Evolutionary conservation across 2,888 invertebrate species (phyloP), one percentile per base, ranked within the genome.

Genomic region (Hydriomena furcata): DNA sequence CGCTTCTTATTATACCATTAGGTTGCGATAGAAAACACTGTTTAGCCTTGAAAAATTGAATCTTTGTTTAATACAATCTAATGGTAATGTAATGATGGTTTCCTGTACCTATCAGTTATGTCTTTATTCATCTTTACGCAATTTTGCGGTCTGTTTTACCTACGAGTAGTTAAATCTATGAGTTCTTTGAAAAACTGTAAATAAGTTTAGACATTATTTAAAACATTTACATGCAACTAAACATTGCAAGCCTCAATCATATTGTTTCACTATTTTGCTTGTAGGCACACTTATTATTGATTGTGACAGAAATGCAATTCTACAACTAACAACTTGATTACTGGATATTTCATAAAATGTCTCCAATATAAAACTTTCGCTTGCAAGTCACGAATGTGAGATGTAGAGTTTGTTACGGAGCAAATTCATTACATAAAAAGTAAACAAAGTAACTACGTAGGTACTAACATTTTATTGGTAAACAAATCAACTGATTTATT

Each of bases 301-400:
- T 58, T 58, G 58, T 55, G 59, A 58, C 58, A 59, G 46, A 44
- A 55, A 52, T 47, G 49, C 38, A 49, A 55, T 55, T 52, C 51
- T 21, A 31, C 36, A 37, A 25, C 45, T 47, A 50, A 48, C 47
- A 42, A 43, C 54, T 31, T 28, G 50, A 31, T 46, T 30, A 46
- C 20, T 40, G 3, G 10, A 21, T 50, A 45, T 49, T 59, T 58
- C 55, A 49, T 51, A 37, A 52, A 60, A 48, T 60, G 43, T 57
- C 44, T 57, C 49, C 42, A 28, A 47, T 61, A 48, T 25, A 40
- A 43, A 44, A 53, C 52, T 58, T 58, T 55, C 57, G 31, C 48
- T 59, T 21, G 13, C 20, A 11, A 41, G 38, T 57, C 50, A 61
- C 56, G 42, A 54, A 55, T 40, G 27, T 37, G 37, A 47, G 36